Conservation (phyloP, 2,888 invertebrate genomes). For the Calameuta idolon region DNA sequence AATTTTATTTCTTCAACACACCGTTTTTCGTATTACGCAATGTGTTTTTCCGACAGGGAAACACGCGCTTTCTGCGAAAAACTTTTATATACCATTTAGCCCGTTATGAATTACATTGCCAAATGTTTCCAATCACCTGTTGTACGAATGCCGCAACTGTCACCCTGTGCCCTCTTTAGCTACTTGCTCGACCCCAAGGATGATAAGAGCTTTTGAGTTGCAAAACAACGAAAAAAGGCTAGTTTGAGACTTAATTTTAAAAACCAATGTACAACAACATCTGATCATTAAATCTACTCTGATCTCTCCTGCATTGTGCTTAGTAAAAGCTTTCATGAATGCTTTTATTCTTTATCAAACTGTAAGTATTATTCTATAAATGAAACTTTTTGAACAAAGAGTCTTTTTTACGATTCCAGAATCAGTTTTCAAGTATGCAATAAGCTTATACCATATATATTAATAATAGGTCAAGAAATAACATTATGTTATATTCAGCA, state of each 20-base stretch:
- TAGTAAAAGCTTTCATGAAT: not conserved
- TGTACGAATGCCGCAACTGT: not conserved
- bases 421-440: not conserved
- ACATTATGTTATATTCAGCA: not conserved
- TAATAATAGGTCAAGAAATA: not conserved
- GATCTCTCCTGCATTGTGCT: not conserved
- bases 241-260: not conserved
- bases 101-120: not conserved
- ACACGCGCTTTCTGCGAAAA: not conserved
- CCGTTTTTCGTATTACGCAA: not conserved
- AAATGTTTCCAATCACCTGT: slow-evolving; percentile 5
- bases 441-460: not conserved
- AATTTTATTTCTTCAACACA: not conserved
- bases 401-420: not conserved
- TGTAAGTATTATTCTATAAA: not conserved
- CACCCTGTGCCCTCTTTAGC: not conserved
- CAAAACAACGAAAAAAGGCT: not conserved
- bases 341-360: not conserved
- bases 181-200: not conserved
- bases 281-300: not conserved
- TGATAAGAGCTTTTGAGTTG: not conserved
- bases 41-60: not conserved
- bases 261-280: not conserved
- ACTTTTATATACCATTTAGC: not conserved
- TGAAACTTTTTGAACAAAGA: not conserved